These are phyloP conservation scores for Lepilemur septentrionalis DNA, from an alignment of 2,797 vertebrate genomes.

Conservation along the genomic window DNA sequence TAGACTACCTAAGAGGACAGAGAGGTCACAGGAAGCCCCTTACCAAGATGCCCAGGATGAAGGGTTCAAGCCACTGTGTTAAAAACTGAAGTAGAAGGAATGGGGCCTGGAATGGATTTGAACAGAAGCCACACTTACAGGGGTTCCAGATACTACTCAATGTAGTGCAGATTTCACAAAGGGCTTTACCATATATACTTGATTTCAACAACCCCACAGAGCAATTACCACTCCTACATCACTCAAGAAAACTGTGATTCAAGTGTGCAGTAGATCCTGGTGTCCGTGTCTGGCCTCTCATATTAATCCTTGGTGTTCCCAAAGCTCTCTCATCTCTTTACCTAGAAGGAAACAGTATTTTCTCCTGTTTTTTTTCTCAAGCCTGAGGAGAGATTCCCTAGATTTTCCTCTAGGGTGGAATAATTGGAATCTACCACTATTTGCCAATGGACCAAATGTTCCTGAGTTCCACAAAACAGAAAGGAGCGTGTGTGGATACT, in stretches of 20 bases:
- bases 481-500: rapidly evolving
- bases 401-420: too few species aligned
- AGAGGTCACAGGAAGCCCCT: neutral
- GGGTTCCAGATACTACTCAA: neutral
- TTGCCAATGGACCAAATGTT: neutral
- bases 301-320: neutral
- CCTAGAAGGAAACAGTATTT: neutral
- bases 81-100: neutral
- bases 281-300: neutral
- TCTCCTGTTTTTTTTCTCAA: rapidly evolving
- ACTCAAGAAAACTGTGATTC: neutral
- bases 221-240: rapidly evolving
- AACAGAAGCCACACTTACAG: neutral
- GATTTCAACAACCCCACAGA: rapidly evolving
- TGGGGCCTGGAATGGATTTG: neutral
- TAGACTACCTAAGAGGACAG: neutral
- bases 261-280: rapidly evolving
- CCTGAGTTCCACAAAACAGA: neutral
- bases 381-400: neutral
- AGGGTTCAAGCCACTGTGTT: neutral
- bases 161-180: rapidly evolving
- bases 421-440: too few species aligned
- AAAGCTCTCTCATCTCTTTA: too few species aligned
- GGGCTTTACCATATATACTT: neutral
- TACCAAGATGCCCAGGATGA: too few species aligned